Percentiles rank a stretch among this genome's conserved stretches.
Conservation (phyloP, 2,888 invertebrate genomes). For the Pogonocherus hispidulus region DNA sequence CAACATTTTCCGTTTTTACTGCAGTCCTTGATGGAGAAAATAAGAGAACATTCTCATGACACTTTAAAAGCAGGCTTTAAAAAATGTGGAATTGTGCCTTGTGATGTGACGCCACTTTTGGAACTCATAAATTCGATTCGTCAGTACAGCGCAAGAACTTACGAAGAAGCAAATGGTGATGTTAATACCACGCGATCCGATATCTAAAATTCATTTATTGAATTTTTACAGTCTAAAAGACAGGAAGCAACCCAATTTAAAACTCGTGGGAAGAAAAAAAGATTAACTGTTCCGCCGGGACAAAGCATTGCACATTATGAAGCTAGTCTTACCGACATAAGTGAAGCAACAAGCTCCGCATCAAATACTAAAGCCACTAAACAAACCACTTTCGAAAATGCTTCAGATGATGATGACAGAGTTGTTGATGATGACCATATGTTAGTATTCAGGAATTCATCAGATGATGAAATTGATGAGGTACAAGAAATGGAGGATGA, state of each 20-base stretch:
- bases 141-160: not conserved
- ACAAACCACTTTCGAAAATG: not conserved
- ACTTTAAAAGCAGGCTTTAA: slow-evolving; percentile 1
- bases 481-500: slow-evolving; percentile 14
- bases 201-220: slow-evolving; percentile 10
- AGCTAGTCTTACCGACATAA: not conserved
- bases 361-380: not conserved
- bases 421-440: too few relatives aligned
- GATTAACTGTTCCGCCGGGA: not conserved
- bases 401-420: not conserved
- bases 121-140: not conserved
- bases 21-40: not conserved
- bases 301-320: slow-evolving; percentile 10
- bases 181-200: not conserved
- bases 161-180: not conserved
- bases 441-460: not conserved
- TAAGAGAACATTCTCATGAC: not conserved
- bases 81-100: slow-evolving; percentile 15
- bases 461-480: slow-evolving; percentile 1
- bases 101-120: slow-evolving; percentile 1
- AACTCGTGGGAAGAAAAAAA: not conserved
- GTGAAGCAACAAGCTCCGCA: not conserved
- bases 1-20: slow-evolving; percentile 1
- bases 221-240: not conserved
- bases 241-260: slow-evolving; percentile 1